These are phyloP conservation scores for Ictalurus furcatus DNA, from an alignment of 2,113 vertebrate genomes.

Conservation along the genomic window DNA sequence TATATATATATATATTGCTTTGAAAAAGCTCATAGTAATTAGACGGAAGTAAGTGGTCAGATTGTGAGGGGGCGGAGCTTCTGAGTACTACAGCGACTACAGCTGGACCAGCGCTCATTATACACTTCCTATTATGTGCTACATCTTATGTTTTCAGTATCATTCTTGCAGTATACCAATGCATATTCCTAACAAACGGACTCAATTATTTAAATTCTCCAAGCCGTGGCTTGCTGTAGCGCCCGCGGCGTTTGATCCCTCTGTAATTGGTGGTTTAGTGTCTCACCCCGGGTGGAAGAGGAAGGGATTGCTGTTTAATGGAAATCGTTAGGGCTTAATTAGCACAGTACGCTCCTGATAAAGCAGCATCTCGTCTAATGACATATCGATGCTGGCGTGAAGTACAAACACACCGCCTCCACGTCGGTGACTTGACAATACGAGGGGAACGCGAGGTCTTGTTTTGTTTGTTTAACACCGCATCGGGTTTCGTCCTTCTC, in stretches of 20 bases:
- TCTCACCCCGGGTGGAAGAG: conserved; percentile 46
- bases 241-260: neutral
- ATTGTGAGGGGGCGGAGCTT: neutral
- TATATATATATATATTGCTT: too few species aligned
- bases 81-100: neutral
- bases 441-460: too few species aligned
- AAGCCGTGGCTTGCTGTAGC: neutral
- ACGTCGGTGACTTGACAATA: too few species aligned
- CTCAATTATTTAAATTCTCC: neutral
- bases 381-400: conserved; percentile 39
- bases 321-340: conserved; percentile 63
- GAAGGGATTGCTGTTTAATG: conserved; percentile 54
- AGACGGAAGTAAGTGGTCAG: neutral
- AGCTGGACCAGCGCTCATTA: neutral
- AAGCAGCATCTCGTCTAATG: conserved; percentile 50
- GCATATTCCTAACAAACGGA: neutral
- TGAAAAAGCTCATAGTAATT: too few species aligned
- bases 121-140: neutral
- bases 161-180: neutral
- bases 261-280: conserved; percentile 52
- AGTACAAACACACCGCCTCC: neutral
- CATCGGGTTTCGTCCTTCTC: neutral
- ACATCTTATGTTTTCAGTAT: neutral
- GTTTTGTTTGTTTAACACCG: neutral
- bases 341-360: conserved; percentile 55